Percentiles rank a stretch among this genome's conserved stretches.
phyloP scores from a whole-genome alignment of 2,113 vertebrate species.

The Scolopax mira region DNA sequence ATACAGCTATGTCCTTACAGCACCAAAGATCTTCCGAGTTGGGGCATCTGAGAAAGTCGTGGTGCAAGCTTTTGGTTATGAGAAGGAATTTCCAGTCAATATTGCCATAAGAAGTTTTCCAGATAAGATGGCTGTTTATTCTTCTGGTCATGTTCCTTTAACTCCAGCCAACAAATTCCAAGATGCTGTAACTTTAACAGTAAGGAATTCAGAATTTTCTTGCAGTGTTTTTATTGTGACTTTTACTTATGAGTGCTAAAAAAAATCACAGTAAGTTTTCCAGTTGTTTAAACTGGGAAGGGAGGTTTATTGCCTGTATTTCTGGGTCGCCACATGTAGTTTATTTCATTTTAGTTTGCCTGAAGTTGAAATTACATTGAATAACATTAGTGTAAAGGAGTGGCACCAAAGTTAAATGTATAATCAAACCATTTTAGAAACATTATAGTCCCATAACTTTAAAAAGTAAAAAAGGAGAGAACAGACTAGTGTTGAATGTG shows the following conservation, averaged over 20 bases:
- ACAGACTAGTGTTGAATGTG: not conserved
- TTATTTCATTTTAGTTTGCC: not conserved
- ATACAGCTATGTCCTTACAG: slow-evolving; percentile 85
- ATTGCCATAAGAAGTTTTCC: slow-evolving; percentile 83
- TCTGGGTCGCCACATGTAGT: not conserved
- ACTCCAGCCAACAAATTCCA: slow-evolving; percentile 80
- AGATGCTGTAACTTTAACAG: slow-evolving; percentile 71
- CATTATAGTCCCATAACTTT: not conserved
- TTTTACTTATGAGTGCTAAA: not conserved
- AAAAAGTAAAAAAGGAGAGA: not conserved
- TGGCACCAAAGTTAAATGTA: not conserved
- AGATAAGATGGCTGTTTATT: slow-evolving; percentile 61
- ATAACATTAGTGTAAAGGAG: not conserved
- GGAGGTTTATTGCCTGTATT: not conserved
- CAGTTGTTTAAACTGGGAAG: not conserved
- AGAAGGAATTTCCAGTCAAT: slow-evolving; percentile 64
- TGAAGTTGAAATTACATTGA: not conserved
- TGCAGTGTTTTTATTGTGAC: not conserved
- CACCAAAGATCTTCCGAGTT: slow-evolving; percentile 78
- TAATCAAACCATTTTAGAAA: not conserved
- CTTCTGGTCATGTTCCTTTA: slow-evolving; percentile 62
- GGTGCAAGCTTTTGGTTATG: slow-evolving; percentile 84
- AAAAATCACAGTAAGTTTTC: not conserved
- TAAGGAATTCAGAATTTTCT: slow-evolving; percentile 62
- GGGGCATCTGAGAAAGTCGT: slow-evolving; percentile 83